A percentile compares a stretch with the other conserved stretches of the same genome.
Conservation (phyloP, 2,113 vertebrate genomes). For the Mormoops blainvillei region DNA sequence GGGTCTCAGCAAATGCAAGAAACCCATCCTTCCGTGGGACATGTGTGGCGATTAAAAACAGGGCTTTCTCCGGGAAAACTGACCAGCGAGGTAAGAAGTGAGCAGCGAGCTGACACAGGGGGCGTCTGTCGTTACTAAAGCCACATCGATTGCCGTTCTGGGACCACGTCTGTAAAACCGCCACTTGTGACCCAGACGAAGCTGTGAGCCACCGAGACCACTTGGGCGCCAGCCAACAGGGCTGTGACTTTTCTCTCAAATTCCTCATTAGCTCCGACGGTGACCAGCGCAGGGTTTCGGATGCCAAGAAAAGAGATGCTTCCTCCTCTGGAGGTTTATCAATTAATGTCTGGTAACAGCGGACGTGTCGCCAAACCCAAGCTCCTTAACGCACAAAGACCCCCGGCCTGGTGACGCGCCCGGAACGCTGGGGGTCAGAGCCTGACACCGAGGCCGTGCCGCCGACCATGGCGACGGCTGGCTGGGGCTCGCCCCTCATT, state of each 20-base stretch:
- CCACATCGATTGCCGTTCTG: fast-evolving
- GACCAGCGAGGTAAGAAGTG: too few species aligned
- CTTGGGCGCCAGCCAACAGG: not conserved
- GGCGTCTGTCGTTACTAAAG: not conserved
- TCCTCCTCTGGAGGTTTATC: not conserved
- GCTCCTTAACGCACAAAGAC: not conserved
- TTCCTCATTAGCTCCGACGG: not conserved
- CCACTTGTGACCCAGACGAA: not conserved
- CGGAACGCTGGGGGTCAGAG: fast-evolving
- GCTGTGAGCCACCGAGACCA: not conserved
- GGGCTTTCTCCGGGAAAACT: not conserved
- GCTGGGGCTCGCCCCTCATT: fast-evolving
- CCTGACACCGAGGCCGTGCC: fast-evolving
- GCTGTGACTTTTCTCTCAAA: not conserved
- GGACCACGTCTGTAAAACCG: not conserved
- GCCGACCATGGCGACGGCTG: fast-evolving
- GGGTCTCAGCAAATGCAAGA: not conserved
- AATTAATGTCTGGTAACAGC: not conserved
- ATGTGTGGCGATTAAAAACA: fast-evolving
- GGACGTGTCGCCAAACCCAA: not conserved
- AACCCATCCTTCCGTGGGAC: fast-evolving
- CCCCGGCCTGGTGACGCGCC: fast-evolving
- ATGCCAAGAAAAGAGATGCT: not conserved
- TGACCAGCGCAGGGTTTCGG: not conserved
- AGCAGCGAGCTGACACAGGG: fast-evolving